phyloP scores from a whole-genome alignment of 1,140 invertebrate genomes.

The Laupala kohalensis region DNA sequence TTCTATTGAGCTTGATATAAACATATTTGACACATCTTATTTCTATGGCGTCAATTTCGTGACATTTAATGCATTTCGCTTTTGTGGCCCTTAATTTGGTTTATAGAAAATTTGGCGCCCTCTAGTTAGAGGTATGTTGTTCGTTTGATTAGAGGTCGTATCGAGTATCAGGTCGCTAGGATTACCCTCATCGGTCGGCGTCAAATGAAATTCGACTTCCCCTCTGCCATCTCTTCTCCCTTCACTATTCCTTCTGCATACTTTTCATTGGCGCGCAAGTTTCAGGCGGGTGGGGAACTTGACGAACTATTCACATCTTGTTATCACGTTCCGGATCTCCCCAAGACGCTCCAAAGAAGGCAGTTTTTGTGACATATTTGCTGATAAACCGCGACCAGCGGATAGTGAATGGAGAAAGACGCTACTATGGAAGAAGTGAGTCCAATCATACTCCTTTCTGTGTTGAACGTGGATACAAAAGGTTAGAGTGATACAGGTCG shows the following conservation, averaged over 20 bases:
- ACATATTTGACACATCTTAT: too few species aligned
- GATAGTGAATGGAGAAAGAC: neutral
- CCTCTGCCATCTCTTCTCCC: too few species aligned
- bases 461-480: neutral
- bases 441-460: neutral
- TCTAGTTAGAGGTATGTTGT: too few species aligned
- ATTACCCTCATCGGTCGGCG: neutral
- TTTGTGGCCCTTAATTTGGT: too few species aligned
- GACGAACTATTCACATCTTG: neutral
- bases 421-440: neutral
- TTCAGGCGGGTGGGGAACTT: neutral
- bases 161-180: neutral
- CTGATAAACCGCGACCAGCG: too few species aligned
- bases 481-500: neutral
- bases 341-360: neutral
- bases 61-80: too few species aligned
- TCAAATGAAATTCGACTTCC: neutral
- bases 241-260: too few species aligned
- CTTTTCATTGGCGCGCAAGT: neutral
- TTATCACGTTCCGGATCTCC: neutral
- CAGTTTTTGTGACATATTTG: neutral
- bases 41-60: too few species aligned
- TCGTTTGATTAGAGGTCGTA: too few species aligned
- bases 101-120: too few species aligned
- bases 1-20: too few species aligned